phyloP scores from a whole-genome alignment of 1,140 invertebrate species.

The Bombus huntii region DNA sequence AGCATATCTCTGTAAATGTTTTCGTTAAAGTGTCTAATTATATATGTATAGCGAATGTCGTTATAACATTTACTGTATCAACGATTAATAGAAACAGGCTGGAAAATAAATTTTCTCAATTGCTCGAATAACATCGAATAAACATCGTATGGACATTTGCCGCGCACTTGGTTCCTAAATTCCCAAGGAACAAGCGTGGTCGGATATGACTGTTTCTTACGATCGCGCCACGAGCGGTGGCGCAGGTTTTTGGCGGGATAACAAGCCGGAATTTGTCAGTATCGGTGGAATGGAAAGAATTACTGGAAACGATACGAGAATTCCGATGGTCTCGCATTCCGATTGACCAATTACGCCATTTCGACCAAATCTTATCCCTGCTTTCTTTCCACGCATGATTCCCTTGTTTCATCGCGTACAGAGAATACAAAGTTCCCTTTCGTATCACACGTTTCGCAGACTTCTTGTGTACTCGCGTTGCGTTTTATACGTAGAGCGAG shows the following conservation, averaged over 20 bases:
- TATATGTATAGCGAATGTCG: no score
- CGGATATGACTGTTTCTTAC: slow-evolving; percentile 48
- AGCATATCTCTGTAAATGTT: no score
- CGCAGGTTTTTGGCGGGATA: slow-evolving; percentile 41
- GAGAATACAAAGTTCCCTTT: slow-evolving; percentile 7
- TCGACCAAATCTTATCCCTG: neutral
- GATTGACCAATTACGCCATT: slow-evolving; percentile 39
- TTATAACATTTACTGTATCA: no score
- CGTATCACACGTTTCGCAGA: neutral
- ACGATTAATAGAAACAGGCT: no score
- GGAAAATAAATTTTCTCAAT: no score
- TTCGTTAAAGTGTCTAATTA: no score
- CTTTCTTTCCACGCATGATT: slow-evolving; percentile 15
- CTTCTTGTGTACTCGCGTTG: no score
- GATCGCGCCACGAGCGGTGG: neutral
- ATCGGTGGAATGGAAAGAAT: slow-evolving; percentile 48
- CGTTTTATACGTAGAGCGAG: neutral
- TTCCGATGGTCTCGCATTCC: slow-evolving; percentile 45
- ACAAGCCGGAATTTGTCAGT: slow-evolving; percentile 51
- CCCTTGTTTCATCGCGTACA: neutral
- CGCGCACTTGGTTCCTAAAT: slow-evolving; percentile 18
- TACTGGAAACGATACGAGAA: slow-evolving; percentile 35
- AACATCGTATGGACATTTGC: neutral
- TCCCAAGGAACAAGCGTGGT: slow-evolving; percentile 34
- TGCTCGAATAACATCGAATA: neutral